Base-by-base conservation (phyloP, 2,888 invertebrate genomes). In the Lithophane ornitopus region DNA sequence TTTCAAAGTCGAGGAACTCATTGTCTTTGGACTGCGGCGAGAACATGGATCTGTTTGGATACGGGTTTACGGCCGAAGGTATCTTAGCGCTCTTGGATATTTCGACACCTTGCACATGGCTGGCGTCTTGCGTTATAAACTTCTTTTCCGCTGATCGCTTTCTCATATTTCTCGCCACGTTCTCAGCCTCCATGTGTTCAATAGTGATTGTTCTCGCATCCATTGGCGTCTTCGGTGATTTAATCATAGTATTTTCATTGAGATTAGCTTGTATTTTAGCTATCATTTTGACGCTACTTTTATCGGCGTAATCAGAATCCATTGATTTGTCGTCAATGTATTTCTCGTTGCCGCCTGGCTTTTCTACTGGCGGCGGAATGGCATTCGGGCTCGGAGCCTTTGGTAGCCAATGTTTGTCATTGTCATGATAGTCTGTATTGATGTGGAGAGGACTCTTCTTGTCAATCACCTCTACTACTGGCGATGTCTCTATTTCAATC, bases 11-110 rank as follows among this genome's bases (percentile, higher is more conserved):
- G 85, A 97, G 97, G 28, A 97, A 91, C 87, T 98, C 97, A 39
- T 97, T 96, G 41, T 97, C 97, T 87, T 97, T 97, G 56, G 97
- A 97, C 81, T 97, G 98, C 8, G 98, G 98, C 1, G 98, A 98
- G 92, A 98, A 98, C 91, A 98, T 97, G 0, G 98, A 97, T 71
- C 97, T 96, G 88, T 97, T 97, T 19, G 97, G 95, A 85, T 94
- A 95, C 14, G 93, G 91, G 88, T 94, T 95, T 6, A 90, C 91
- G 14, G 93, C 88, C 8, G 95, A 95, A n/a, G 96, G 95, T 90
- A 96, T 96, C 89, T 96, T 96, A 52, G 96, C 95, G 85, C 95
- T 95, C 85, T 96, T 96, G 0, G 96, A 95, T 76, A 96, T 96
- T 87, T 96, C 96, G 2, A 96, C 95, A 46, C 94, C 94, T 90